Base-by-base conservation (phyloP, 2,113 vertebrate genomes). In the Proterorhinus semilunaris region DNA sequence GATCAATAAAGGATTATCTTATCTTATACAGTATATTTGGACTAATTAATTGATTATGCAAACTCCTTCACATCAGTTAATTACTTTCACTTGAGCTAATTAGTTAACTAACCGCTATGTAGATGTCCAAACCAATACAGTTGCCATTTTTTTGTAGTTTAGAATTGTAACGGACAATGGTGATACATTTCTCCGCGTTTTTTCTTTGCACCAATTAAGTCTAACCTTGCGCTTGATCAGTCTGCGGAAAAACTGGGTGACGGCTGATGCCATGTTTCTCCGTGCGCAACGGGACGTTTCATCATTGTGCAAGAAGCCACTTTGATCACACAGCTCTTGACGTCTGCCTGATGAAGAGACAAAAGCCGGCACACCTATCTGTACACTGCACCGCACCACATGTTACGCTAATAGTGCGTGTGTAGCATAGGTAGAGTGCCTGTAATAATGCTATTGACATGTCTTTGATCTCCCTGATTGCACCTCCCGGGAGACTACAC, bases 401-500 rank as follows among this genome's bases (percentile, higher is more conserved):
- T 65, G 51, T 71, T 63, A 57, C 16, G 0, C 45, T 75, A 66
- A 72, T 67, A 62, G 64, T 47, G 55, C 54, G 52, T 62, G 58
- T 68, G 52, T 17, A 73, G 61, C 49, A 58, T 71, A 76, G 69
- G 78, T 80, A 49, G 45, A 11, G 46, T 42, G 72, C 71, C 54
- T 52, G 80, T 65, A 62, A 73, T 73, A 59, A 66, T 72, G 72
- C 65, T 65, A 75, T 72, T 82, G 80, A 69, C 68, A 54, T 75
- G 6, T 57, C 76, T 83, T 81, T 84, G 74, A 87, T 85, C 76
- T 75, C 51, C n/a, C 54, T 52, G 72, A 77, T 62, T 27, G 62
- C 3, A 17, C 63, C 58, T 67, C 73, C 71, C 63, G 54, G 74
- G 74, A 61, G 78, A 69, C 61, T 77, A 76, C 79, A 76, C 63